phyloP scores from a whole-genome alignment of 2,113 vertebrate genomes.

The Cochlearius cochlearius region DNA sequence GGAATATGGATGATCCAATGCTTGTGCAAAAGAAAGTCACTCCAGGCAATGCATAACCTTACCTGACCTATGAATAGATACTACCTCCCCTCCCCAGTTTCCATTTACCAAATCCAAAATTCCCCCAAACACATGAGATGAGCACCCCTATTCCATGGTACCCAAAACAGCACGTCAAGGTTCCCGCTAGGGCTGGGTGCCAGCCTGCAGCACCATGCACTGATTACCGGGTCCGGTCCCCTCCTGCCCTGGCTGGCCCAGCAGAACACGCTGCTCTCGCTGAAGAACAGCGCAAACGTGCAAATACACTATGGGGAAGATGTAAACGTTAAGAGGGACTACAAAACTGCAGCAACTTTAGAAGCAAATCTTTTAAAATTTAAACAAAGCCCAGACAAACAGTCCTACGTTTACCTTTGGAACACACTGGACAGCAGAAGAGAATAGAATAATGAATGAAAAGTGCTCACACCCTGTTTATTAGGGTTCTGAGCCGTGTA shows the following conservation, averaged over 20 bases:
- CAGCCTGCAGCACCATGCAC: not conserved
- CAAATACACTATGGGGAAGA: not conserved
- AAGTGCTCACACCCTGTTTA: not conserved
- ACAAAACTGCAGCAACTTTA: not conserved
- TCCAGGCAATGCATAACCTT: constrained; percentile 9
- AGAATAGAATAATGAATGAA: not conserved
- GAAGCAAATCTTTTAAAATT: not conserved
- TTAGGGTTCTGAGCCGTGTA: not conserved
- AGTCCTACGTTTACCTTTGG: not conserved
- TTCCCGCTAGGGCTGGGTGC: not conserved
- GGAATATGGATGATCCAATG: not conserved
- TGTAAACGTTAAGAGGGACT: accelerated
- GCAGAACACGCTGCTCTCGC: not conserved
- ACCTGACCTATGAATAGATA: not conserved
- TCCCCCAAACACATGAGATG: not conserved
- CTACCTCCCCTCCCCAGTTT: not conserved
- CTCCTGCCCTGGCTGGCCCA: not conserved
- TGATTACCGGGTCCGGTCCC: too few relatives aligned
- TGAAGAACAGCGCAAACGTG: not conserved
- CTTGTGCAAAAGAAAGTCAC: not conserved
- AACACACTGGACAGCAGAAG: not conserved
- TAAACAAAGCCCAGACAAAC: not conserved
- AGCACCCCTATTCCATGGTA: not conserved
- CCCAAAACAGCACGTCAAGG: not conserved
- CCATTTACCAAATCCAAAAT: not conserved